These are phyloP conservation scores for Phlogophora meticulosa DNA, from an alignment of 2,888 invertebrate genomes.

Conservation along the genomic window DNA sequence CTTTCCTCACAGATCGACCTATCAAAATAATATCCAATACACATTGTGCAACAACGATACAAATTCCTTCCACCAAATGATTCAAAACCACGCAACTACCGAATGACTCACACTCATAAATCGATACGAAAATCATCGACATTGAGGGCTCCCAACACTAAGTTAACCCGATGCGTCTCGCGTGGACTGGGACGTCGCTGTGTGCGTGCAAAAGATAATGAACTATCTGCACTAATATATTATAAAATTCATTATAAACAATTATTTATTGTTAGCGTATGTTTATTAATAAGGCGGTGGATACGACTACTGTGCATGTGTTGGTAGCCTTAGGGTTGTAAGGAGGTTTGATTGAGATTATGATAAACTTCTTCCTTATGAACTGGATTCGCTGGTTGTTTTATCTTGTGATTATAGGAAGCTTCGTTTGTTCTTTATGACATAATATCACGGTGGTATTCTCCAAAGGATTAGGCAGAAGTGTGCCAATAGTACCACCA, in stretches of 20 bases:
- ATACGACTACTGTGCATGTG: constrained; percentile 87
- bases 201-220: constrained; percentile 89
- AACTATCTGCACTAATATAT: constrained; percentile 91
- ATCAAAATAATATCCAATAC: constrained; percentile 13
- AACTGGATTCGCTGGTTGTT: constrained; percentile 16
- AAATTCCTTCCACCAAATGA: constrained; percentile 40
- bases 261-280: constrained; percentile 91
- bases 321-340: constrained; percentile 75
- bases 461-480: too few relatives aligned
- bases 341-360: constrained; percentile 40
- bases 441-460: too few relatives aligned
- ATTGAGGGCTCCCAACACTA: constrained; percentile 62
- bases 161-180: constrained; percentile 68
- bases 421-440: constrained; percentile 1
- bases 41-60: constrained; percentile 30
- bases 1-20: constrained; percentile 1
- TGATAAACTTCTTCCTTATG: constrained; percentile 47
- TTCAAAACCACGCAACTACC: constrained; percentile 31
- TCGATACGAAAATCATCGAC: constrained; percentile 41
- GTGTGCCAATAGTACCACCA: too few relatives aligned
- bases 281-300: constrained; percentile 90
- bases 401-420: constrained; percentile 1
- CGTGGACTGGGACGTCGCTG: constrained; percentile 74
- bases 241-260: constrained; percentile 92
- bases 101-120: constrained; percentile 39